Percentiles rank a stretch among this genome's conserved stretches.
These are phyloP conservation scores for Heliconius hewitsoni DNA, from an alignment of 1,140 invertebrate genomes.

Conservation along the genomic window DNA sequence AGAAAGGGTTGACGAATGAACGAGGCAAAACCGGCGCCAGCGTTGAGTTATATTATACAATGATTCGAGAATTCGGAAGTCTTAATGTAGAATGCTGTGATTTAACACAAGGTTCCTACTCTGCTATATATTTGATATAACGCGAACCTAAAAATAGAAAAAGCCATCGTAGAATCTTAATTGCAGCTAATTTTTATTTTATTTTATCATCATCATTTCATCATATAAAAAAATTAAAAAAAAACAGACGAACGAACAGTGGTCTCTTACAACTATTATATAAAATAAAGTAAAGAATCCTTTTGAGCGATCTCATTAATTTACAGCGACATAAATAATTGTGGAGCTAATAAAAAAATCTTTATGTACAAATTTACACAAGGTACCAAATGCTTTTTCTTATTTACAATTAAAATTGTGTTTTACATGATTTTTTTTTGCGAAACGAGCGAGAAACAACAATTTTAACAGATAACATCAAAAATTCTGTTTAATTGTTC, in stretches of 20 bases:
- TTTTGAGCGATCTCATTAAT: background rate
- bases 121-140: no score
- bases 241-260: background rate
- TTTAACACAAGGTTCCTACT: no score
- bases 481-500: background rate
- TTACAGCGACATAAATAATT: constrained; percentile 6
- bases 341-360: background rate
- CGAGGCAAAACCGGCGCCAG: no score
- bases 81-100: no score
- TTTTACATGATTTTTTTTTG: background rate
- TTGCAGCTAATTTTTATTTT: no score
- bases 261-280: background rate
- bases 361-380: background rate
- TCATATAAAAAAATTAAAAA: background rate
- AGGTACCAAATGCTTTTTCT: background rate
- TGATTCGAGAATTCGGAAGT: no score
- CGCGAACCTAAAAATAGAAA: no score
- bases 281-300: no score
- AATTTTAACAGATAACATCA: background rate
- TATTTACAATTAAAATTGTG: background rate
- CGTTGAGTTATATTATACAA: no score
- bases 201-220: no score
- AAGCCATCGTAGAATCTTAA: no score
- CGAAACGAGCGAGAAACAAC: background rate
- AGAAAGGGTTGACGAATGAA: no score